Evolutionary conservation across 2,888 invertebrate genomes (phyloP), one percentile per base, ranked within the genome.

Genomic region (Litoditis marina): DNA sequence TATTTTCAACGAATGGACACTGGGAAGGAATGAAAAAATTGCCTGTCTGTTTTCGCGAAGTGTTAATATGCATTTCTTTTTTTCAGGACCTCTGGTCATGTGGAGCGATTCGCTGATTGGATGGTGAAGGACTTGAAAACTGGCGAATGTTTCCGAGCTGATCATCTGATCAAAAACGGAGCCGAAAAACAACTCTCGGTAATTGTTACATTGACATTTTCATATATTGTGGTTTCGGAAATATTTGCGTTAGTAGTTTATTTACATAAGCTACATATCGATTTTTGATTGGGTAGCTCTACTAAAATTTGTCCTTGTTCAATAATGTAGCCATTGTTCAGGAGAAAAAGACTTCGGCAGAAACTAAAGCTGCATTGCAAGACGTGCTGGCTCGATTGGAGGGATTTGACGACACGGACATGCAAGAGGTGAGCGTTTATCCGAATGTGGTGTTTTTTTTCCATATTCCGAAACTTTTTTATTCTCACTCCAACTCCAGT

Each of bases 71-170:
- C 39, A n/a, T 11, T 39, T 39, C 13, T 6, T n/a, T 32, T 27
- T 52, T 74, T 65, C 82, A 89, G 89, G 83, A 94, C 98, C 22
- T 98, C 96, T 6, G 98, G 98, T 0, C 98, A 99, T 85, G 96
- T 98, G 0, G 98, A 98, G 81, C 88, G 96, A 63, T 99, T 99
- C 87, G 94, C 96, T 52, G 98, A 99, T 86, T 88, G 93, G 64
- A 99, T 99, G 98, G 95, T 96, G 0, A 99, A 98, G 84, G 98
- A 99, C 86, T 81, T 89, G 0, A 91, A 91, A 84, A 92, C 89
- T 72, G 98, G 98, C 6, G 98, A 99, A 84, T 99, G 98, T 83
- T 98, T 95, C 84, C 88, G 98, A 42, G 87, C 96, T 59, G 98
- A 99, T 84, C 98, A 99, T 86, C 87, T 99, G 59, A 96, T 98